These are phyloP conservation scores for Salvelinus namaycush DNA, from an alignment of 2,113 vertebrate genomes.

Conservation along the genomic window DNA sequence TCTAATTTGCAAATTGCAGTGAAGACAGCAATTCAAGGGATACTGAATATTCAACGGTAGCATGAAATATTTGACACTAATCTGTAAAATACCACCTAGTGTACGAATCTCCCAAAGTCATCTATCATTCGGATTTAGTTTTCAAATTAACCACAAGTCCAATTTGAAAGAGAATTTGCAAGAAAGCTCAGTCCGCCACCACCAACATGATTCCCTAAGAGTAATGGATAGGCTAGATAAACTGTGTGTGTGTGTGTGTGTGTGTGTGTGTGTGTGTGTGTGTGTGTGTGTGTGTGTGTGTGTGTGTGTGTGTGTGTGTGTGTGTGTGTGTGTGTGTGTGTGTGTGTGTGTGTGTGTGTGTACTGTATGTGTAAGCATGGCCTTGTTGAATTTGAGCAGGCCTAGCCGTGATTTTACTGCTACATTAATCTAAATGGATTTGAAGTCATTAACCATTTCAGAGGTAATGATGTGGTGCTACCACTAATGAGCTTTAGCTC, in stretches of 20 bases:
- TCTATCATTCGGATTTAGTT: not conserved
- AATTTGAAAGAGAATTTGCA: not conserved
- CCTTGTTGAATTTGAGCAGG: constrained; percentile 6
- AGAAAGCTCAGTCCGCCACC: not conserved
- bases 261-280: constrained; percentile 9
- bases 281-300: too few relatives aligned
- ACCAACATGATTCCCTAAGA: not conserved
- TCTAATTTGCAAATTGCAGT: constrained; percentile 1
- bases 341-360: constrained; percentile 8
- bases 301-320: not conserved
- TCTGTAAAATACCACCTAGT: not conserved
- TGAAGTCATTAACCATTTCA: constrained; percentile 28
- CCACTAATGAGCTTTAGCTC: constrained; percentile 20
- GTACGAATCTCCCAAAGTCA: not conserved
- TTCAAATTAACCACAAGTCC: too few relatives aligned
- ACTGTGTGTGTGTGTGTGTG: constrained; percentile 6
- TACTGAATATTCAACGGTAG: not conserved
- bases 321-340: not conserved
- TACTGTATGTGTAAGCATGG: not conserved
- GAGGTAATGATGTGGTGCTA: constrained; percentile 14
- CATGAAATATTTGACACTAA: not conserved
- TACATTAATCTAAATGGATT: constrained; percentile 43
- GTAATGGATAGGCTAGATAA: not conserved
- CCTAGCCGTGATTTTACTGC: constrained; percentile 23
- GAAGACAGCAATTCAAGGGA: not conserved